A percentile compares a stretch with the other conserved stretches of the same genome.
phyloP scores from a whole-genome alignment of 2,113 vertebrate species.

The Stictonetta naevosa region DNA sequence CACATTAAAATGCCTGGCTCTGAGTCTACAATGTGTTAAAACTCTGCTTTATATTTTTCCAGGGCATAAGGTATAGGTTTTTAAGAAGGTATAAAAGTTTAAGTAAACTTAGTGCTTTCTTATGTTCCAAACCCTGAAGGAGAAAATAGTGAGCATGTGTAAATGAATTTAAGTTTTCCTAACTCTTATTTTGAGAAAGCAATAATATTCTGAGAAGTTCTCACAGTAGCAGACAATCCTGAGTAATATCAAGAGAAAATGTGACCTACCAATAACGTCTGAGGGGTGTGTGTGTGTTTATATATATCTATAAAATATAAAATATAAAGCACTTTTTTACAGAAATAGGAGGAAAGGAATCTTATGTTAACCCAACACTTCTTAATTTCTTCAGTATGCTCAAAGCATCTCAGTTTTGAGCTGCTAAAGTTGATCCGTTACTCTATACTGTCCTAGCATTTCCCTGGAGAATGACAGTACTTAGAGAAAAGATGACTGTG shows the following conservation, averaged over 20 bases:
- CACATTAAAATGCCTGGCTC: background rate
- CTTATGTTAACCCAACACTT: background rate
- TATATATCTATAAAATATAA: too few species aligned
- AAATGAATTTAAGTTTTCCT: background rate
- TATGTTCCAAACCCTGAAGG: background rate
- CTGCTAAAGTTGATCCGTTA: background rate
- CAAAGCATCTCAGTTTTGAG: background rate
- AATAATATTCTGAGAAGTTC: background rate
- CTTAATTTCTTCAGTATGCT: background rate
- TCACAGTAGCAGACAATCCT: background rate
- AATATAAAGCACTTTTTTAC: background rate
- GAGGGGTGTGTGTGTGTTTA: background rate
- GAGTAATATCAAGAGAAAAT: background rate
- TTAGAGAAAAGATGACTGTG: background rate
- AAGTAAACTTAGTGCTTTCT: background rate
- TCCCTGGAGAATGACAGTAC: background rate
- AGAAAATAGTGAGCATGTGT: background rate
- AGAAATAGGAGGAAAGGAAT: background rate
- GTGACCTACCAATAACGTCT: background rate
- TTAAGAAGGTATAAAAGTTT: conserved; percentile 16
- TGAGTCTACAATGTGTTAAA: background rate
- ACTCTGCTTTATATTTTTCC: background rate
- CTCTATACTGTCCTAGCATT: background rate
- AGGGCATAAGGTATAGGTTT: background rate
- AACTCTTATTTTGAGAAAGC: background rate